phyloP scores from a whole-genome alignment of 2,113 vertebrate genomes.

The Chroicocephalus ridibundus region DNA sequence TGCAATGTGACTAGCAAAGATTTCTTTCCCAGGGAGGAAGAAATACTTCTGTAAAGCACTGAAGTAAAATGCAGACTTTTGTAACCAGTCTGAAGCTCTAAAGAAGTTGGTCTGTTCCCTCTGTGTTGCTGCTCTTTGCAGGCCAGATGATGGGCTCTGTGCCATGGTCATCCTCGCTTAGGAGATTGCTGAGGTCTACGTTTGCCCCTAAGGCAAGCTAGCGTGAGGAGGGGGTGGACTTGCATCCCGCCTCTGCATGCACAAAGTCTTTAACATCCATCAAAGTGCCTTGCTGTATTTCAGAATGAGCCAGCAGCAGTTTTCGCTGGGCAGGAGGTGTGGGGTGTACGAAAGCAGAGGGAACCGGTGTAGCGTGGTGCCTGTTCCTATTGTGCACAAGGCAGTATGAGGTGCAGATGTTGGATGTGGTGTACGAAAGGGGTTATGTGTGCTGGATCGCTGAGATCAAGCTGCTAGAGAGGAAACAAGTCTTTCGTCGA shows the following conservation, averaged over 20 bases:
- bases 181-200: background rate
- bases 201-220: background rate
- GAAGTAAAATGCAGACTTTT: conserved; percentile 30
- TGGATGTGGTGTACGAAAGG: background rate
- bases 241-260: background rate
- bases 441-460: background rate
- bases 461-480: background rate
- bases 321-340: background rate
- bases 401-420: background rate
- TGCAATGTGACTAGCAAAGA: background rate
- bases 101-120: conserved; percentile 11
- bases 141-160: background rate
- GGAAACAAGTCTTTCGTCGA: background rate
- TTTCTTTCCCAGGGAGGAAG: background rate
- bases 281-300: conserved; percentile 57
- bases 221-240: background rate
- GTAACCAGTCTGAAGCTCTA: background rate
- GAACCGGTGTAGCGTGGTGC: background rate
- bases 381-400: background rate
- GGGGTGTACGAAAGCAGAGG: background rate
- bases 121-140: conserved; percentile 7
- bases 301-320: conserved; percentile 19
- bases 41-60: conserved; percentile 58
- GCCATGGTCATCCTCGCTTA: background rate
- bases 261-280: background rate